Conservation (phyloP, 2,113 vertebrate genomes). For the Anolis carolinensis region DNA sequence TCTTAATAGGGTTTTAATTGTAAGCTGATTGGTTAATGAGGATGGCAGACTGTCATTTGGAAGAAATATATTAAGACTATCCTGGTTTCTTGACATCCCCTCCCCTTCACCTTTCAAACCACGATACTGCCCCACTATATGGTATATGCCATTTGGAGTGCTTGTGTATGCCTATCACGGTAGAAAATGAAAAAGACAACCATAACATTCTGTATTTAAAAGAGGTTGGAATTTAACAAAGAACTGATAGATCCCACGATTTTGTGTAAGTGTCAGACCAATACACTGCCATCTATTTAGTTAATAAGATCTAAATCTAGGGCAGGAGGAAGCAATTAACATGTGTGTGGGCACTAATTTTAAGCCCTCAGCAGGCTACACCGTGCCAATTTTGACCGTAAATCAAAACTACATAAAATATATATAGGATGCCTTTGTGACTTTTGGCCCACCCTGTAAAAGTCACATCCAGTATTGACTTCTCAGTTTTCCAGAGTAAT, state of each 20-base stretch:
- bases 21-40: background rate
- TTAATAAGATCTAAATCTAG: background rate
- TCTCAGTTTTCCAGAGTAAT: too few species aligned
- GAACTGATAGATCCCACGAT: background rate
- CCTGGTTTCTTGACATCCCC: too few species aligned
- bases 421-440: too few species aligned
- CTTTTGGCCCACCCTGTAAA: too few species aligned
- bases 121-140: background rate
- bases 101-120: background rate
- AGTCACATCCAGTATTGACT: too few species aligned
- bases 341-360: background rate
- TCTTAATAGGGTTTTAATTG: background rate
- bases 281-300: background rate
- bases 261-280: too few species aligned
- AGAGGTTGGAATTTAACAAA: too few species aligned
- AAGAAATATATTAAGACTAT: background rate
- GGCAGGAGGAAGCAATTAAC: background rate
- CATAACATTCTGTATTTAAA: background rate
- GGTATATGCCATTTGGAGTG: too few species aligned
- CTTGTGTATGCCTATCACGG: too few species aligned
- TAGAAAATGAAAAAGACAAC: background rate
- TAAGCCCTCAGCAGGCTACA: too few species aligned
- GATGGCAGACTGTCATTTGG: background rate
- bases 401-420: too few species aligned
- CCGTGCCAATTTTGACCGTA: too few species aligned